phyloP scores from a whole-genome alignment of 2,797 vertebrate genomes.

The Chrysocyon brachyurus region DNA sequence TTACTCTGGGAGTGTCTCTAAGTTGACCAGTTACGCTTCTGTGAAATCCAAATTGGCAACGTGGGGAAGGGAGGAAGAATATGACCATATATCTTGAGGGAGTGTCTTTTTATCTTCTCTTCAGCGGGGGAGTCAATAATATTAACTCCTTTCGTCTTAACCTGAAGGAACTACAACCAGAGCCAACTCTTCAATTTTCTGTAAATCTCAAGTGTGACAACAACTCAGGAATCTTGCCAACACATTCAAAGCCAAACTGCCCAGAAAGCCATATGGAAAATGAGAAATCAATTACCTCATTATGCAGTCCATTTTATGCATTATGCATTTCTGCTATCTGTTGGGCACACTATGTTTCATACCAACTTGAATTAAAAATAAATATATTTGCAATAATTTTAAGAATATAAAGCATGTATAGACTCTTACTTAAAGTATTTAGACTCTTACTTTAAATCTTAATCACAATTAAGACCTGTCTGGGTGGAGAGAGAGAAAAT shows the following conservation, averaged over 20 bases:
- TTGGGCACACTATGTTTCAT: neutral
- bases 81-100: neutral
- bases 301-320: neutral
- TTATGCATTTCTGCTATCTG: neutral
- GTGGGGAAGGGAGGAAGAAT: neutral
- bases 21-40: neutral
- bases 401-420: neutral
- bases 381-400: neutral
- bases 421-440: neutral
- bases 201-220: neutral
- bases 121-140: neutral
- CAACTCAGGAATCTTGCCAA: neutral
- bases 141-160: neutral
- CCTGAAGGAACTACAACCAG: neutral
- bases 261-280: constrained; percentile 20
- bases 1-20: neutral
- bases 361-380: constrained; percentile 11
- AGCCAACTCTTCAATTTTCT: neutral
- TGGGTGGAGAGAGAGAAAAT: neutral
- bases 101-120: neutral
- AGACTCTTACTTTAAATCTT: constrained; percentile 19
- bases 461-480: neutral
- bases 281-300: neutral
- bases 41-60: neutral
- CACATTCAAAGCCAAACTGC: neutral